These are phyloP conservation scores for Salticus scenicus DNA, from an alignment of 2,888 invertebrate species.

Conservation along the genomic window DNA sequence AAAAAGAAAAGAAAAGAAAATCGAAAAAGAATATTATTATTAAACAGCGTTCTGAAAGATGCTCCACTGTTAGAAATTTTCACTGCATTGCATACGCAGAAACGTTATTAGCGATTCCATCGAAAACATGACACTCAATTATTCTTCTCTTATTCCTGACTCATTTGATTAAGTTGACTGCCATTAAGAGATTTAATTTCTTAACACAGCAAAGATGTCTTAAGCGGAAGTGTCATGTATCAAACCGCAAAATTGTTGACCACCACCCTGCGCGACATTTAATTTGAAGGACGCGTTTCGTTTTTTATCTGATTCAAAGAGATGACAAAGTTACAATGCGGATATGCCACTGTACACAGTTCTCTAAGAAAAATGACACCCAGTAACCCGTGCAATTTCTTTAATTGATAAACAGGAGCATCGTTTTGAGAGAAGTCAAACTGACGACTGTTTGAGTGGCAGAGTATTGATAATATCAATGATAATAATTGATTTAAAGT, in stretches of 20 bases:
- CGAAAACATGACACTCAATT: too few species aligned
- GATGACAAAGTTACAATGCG: neutral
- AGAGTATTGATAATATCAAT: neutral
- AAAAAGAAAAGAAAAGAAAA: too few species aligned
- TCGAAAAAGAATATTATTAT: too few species aligned
- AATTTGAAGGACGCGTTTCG: neutral
- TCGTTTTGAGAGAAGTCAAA: conserved; percentile 2
- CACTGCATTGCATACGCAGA: too few species aligned
- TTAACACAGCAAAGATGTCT: too few species aligned
- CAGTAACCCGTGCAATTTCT: neutral
- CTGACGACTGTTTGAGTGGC: neutral
- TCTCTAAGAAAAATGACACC: neutral
- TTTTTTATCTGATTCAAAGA: neutral
- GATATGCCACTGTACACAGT: neutral
- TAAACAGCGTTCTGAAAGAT: too few species aligned
- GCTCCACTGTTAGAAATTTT: too few species aligned
- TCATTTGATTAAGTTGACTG: too few species aligned
- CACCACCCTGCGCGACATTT: neutral
- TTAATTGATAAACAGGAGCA: neutral
- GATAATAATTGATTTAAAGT: neutral
- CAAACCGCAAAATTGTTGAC: neutral
- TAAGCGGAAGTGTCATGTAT: neutral
- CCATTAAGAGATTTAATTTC: too few species aligned
- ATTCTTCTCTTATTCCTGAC: too few species aligned
- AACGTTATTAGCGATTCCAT: too few species aligned